phyloP scores from a whole-genome alignment of 2,113 vertebrate genomes.

The Lampris megalopsis region DNA sequence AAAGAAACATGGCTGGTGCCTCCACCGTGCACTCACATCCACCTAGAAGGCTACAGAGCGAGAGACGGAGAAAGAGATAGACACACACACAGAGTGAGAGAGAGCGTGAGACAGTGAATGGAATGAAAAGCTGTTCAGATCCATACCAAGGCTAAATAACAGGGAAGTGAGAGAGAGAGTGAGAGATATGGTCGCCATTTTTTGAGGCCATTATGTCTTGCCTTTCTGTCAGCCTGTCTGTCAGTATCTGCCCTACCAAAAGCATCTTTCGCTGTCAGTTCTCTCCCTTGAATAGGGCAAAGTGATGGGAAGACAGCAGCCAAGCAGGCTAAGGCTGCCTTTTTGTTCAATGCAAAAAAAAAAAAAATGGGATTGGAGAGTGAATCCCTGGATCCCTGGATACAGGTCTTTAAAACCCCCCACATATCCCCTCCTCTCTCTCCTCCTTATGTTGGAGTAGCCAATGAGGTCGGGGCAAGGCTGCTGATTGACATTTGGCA shows the following conservation, averaged over 20 bases:
- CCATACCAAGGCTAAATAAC: too few species aligned
- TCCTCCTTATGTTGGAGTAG: not conserved
- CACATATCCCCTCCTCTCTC: slow-evolving; percentile 46
- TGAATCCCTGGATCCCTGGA: slow-evolving; percentile 10
- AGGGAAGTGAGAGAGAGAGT: too few species aligned
- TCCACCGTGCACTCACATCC: not conserved
- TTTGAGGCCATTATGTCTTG: too few species aligned
- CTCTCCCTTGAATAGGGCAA: not conserved
- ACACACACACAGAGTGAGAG: slow-evolving; percentile 5
- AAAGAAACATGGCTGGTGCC: slow-evolving; percentile 34
- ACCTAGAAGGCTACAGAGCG: slow-evolving; percentile 21
- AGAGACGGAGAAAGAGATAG: not conserved
- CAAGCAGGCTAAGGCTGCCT: slow-evolving; percentile 33
- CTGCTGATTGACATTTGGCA: slow-evolving; percentile 71
- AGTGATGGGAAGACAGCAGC: slow-evolving; percentile 14
- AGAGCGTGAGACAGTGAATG: not conserved
- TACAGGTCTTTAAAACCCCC: slow-evolving; percentile 1
- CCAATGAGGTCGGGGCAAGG: slow-evolving; percentile 42
- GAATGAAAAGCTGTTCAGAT: too few species aligned
- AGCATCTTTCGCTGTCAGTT: not conserved
- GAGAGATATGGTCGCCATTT: too few species aligned
- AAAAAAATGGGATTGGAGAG: not conserved
- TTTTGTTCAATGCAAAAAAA: slow-evolving; percentile 33
- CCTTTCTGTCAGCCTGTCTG: not conserved
- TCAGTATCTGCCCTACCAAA: not conserved